Conservation (phyloP, 2,113 vertebrate genomes). For the Ailuropoda melanoleuca region DNA sequence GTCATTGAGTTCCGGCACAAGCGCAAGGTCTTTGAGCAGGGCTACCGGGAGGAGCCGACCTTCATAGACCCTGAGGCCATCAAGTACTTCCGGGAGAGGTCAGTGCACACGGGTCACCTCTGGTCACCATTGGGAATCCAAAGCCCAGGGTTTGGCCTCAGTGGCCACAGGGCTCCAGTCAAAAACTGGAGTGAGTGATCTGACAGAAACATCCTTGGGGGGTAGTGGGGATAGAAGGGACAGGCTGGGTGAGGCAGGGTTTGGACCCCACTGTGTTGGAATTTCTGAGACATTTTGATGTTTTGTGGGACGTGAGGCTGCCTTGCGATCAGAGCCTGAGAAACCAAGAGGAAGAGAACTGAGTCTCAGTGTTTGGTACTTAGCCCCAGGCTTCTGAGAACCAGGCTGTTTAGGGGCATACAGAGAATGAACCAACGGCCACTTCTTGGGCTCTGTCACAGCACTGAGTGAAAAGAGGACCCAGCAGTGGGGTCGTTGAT, state of each 20-base stretch:
- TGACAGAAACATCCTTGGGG: not conserved
- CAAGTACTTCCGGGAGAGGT: constrained; percentile 95
- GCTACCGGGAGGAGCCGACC: constrained; percentile 94
- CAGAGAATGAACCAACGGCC: not conserved
- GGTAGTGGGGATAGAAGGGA: not conserved
- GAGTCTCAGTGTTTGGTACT: not conserved
- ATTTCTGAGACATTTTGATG: not conserved
- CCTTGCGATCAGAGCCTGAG: not conserved
- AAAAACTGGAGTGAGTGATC: not conserved
- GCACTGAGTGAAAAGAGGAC: not conserved
- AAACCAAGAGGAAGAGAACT: not conserved
- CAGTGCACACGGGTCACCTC: constrained; percentile 84
- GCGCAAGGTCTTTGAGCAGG: constrained; percentile 95
- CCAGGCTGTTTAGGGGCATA: not conserved
- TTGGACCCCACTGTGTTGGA: not conserved
- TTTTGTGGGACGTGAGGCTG: not conserved
- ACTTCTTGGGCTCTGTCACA: not conserved
- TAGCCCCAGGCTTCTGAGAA: not conserved
- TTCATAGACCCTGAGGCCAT: constrained; percentile 94
- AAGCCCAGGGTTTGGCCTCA: not conserved
- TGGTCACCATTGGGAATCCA: not conserved
- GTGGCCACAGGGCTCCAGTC: not conserved
- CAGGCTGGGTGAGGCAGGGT: not conserved
- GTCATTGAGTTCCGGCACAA: constrained; percentile 99
- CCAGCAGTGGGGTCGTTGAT: not conserved